Base-by-base conservation (phyloP, 2,888 invertebrate species). In the Catocala sponsa region DNA sequence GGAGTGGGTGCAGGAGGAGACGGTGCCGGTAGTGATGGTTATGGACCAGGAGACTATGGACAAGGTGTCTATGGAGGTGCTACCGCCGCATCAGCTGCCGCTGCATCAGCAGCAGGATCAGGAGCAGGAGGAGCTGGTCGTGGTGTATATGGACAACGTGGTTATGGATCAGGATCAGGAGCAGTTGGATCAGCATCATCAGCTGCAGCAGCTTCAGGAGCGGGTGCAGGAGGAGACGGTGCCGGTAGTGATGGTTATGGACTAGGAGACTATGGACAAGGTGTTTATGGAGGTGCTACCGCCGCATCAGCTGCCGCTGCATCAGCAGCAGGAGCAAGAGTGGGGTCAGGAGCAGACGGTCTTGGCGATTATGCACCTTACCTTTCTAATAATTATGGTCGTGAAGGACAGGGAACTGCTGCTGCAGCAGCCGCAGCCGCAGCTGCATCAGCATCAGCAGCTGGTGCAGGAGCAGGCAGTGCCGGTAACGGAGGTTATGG, bases 161-260 rank as follows among this genome's bases (percentile, higher is more conserved):
- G 38, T 38, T 38, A 38, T n/a, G 54, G 13, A 7, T 5, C 2
- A 2, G 51, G 15, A 6, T 25, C 7, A 38, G 15, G 10, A 48
- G 1, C 25, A 25, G 0, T 0, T 2, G 25, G 25, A 25, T 12
- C 46, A 5, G 43, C 4, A 46, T 46, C 13, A 46, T 41, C 41
- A 42, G 10, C n/a, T n/a, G n/a, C n/a, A n/a, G n/a, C n/a, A n/a
- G n/a, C 35, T 0, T 50, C 72, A 5, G 46, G 68, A 25, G 65
- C 56, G 49, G 32, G 66, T 6, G 50, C 59, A 7, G 51, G 57
- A 25, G 25, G 0, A 6, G 53, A 13, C 11, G 50, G n/a, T 50
- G 32, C 6, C 6, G 35, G 35, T 0, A 5, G 35, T n/a, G 6
- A 2, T 10, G 41, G 25, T 32, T 33, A 10, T 32, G 10, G 25